Percentiles rank a stretch among this genome's conserved stretches.
Conservation (phyloP, 2,888 invertebrate genomes). For the Habrosyne pyritoides region DNA sequence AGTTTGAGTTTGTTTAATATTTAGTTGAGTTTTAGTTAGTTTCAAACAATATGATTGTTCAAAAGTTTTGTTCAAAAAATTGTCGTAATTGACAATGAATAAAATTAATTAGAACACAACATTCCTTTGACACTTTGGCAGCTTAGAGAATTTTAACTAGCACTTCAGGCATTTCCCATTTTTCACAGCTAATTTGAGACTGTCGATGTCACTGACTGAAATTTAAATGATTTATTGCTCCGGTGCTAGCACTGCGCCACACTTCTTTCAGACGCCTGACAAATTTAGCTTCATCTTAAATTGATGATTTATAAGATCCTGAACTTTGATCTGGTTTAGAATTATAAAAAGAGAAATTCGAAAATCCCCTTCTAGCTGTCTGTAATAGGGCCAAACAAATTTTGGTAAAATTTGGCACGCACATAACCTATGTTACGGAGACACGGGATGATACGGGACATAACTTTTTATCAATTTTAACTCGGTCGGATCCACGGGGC, state of each 20-base stretch:
- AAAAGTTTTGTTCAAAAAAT: too few species aligned
- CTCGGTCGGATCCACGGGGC: too few species aligned
- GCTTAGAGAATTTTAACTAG: background rate
- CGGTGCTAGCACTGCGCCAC: background rate
- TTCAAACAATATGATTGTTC: too few species aligned
- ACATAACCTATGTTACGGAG: too few species aligned
- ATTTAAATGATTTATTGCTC: background rate
- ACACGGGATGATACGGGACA: too few species aligned
- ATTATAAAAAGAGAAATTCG: too few species aligned
- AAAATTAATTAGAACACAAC: background rate
- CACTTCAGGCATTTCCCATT: background rate
- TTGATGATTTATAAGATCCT: background rate
- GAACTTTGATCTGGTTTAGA: background rate
- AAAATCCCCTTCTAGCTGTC: too few species aligned
- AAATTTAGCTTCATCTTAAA: background rate
- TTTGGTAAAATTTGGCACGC: too few species aligned
- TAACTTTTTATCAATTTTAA: too few species aligned
- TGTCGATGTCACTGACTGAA: conserved; percentile 1
- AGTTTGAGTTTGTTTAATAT: too few species aligned
- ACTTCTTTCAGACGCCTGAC: background rate
- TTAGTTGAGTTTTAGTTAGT: too few species aligned
- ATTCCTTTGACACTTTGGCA: background rate
- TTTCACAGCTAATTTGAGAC: conserved; percentile 4
- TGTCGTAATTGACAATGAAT: background rate
- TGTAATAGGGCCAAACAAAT: too few species aligned